Conservation (phyloP, 2,797 vertebrate species). For the Sebastes nivosus region DNA sequence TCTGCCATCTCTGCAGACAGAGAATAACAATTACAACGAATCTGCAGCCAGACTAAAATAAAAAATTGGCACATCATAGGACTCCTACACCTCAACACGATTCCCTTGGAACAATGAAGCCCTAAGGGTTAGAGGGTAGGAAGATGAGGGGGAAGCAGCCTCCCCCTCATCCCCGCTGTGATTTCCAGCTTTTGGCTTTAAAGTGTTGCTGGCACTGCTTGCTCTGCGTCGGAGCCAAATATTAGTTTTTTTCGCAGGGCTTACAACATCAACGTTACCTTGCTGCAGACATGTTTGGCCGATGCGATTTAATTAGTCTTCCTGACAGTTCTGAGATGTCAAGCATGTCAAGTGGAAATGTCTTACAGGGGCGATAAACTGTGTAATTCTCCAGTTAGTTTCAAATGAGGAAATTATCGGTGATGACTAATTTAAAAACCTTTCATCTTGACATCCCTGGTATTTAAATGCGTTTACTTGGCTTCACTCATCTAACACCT, state of each 20-base stretch:
- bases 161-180: constrained; percentile 25
- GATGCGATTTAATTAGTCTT: constrained; percentile 31
- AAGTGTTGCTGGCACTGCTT: constrained; percentile 27
- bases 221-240: constrained; percentile 15
- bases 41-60: constrained; percentile 23
- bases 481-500: constrained; percentile 2
- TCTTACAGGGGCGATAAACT: constrained; percentile 19
- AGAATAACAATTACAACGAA: constrained; percentile 38
- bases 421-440: constrained; percentile 21
- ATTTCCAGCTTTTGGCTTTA: constrained; percentile 41
- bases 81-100: constrained; percentile 43
- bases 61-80: constrained; percentile 23
- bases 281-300: neutral
- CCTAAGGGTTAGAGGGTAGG: constrained; percentile 48
- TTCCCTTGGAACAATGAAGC: constrained; percentile 54
- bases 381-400: constrained; percentile 19
- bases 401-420: constrained; percentile 33
- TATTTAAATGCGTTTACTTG: constrained; percentile 10
- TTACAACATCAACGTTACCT: neutral
- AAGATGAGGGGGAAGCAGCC: constrained; percentile 32
- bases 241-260: constrained; percentile 18
- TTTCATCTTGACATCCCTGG: constrained; percentile 13
- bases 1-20: constrained; percentile 28
- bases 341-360: constrained; percentile 38
- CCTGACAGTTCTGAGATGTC: constrained; percentile 16